Evolutionary conservation across 2,888 invertebrate species (phyloP).

Genomic region (Nemapogon koenigi): DNA sequence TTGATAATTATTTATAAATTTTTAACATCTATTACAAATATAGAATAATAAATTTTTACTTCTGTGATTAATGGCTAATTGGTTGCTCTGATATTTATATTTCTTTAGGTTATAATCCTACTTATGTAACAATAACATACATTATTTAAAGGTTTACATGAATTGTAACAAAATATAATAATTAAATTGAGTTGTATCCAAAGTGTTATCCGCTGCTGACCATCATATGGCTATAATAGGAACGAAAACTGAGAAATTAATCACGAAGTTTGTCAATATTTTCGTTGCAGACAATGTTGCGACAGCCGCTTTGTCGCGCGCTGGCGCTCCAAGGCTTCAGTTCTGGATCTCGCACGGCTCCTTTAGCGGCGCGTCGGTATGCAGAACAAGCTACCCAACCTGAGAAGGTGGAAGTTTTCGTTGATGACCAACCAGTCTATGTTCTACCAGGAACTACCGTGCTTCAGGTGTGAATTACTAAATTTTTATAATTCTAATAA

Average conservation of each 20-base stretch:
- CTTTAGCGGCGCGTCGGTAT: constrained; percentile 48
- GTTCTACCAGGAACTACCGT: constrained; percentile 98
- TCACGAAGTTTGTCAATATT: too few relatives aligned
- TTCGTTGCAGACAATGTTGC: constrained; percentile 71
- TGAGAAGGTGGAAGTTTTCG: constrained; percentile 92
- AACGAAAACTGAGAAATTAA: too few relatives aligned
- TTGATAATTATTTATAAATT: too few relatives aligned
- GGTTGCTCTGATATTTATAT: constrained; percentile 14
- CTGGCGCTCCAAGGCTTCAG: constrained; percentile 48
- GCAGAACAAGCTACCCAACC: constrained; percentile 62
- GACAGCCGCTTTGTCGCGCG: constrained; percentile 75
- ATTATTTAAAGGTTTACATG: too few relatives aligned
- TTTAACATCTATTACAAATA: too few relatives aligned
- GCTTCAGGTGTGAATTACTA: constrained; percentile 75
- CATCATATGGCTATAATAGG: too few relatives aligned
- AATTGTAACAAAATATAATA: too few relatives aligned
- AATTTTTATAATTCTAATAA: too few relatives aligned
- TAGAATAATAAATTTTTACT: too few relatives aligned
- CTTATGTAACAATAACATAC: constrained; percentile 60
- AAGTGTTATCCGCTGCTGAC: too few relatives aligned
- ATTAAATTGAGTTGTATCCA: too few relatives aligned
- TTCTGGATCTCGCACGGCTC: constrained; percentile 42
- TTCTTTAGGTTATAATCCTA: constrained; percentile 49
- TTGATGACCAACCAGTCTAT: constrained; percentile 93
- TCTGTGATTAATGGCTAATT: too few relatives aligned